Evolutionary conservation across 2,797 vertebrate genomes (phyloP), one percentile per base, ranked within the genome.

Genomic region (Malurus splendens): DNA sequence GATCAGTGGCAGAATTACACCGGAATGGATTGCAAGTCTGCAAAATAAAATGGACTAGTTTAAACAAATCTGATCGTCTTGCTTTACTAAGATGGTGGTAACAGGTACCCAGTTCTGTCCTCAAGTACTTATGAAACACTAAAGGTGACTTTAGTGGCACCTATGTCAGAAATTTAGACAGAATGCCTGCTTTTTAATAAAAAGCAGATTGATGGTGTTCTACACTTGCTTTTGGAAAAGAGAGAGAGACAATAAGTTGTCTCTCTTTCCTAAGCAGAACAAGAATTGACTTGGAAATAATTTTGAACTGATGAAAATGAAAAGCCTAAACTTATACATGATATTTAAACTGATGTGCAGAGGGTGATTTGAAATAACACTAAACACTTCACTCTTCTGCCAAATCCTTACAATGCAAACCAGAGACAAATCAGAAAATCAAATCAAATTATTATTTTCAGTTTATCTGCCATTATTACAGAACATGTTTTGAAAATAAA

Each of bases 11-110:
- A 99, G 97, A 44, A 98, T 97, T 82, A 99, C 16, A 70, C 92
- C 80, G 62, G 98, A 97, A 79, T 99, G 99, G 92, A 99, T 99
- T 55, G 98, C 98, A 76, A 99, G 98, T 86, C 99, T 99, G 97
- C 18, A 92, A 94, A 93, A 52, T 6, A 92, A 88, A 89, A 92
- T 14, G 28, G 28, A 54, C 14, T 33, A 33, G 36, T 93, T 93
- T 80, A 78, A 83, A 76, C 19, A 89, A 72, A 48, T 62, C 54
- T 71, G 32, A 42, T 15, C 65, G 47, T 32, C 51, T 51, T 60
- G 12, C 56, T 84, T 82, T 38, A 90, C 14, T 56, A 71, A 78
- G 22, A 18, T 2, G 5, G 14, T 55, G 22, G 32, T 52, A 81
- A 55, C 1, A 52, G 16, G 12, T 78, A 77, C 33, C 18, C 39